Conservation (phyloP, 2,888 invertebrate species). For the Peribatodes rhomboidaria region DNA sequence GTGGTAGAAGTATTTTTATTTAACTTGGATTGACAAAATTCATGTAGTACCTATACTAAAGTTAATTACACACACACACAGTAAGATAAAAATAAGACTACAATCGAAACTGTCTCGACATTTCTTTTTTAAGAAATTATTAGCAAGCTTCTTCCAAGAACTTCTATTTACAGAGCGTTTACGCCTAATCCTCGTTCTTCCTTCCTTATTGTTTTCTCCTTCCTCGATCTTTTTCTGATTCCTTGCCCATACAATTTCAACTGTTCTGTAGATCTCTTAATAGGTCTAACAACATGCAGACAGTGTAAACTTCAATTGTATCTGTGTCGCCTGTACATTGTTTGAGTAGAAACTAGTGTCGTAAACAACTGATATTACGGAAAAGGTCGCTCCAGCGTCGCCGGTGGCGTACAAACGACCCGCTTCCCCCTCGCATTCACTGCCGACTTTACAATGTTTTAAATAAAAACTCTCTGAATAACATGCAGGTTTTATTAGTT, state of each 20-base stretch:
- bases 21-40: too few species aligned
- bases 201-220: too few species aligned
- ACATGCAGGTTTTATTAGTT: constrained; percentile 1
- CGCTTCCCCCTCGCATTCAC: constrained; percentile 40
- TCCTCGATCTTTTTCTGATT: background rate
- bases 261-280: background rate
- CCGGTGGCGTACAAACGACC: constrained; percentile 40
- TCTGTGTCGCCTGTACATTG: constrained; percentile 32
- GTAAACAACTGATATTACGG: constrained; percentile 47
- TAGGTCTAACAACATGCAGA: constrained; percentile 7
- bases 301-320: constrained; percentile 28
- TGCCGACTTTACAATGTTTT: constrained; percentile 42
- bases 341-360: constrained; percentile 39
- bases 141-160: too few species aligned
- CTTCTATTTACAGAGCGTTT: too few species aligned
- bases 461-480: constrained; percentile 24
- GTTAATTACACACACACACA: too few species aligned
- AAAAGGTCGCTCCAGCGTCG: constrained; percentile 39
- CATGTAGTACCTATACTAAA: too few species aligned
- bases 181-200: too few species aligned
- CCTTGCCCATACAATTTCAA: background rate
- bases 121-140: too few species aligned
- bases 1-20: too few species aligned
- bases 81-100: too few species aligned
- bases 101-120: too few species aligned